Percentiles rank a stretch among this genome's conserved stretches.
Evolutionary conservation across 2,113 vertebrate genomes (phyloP).

Genomic region (Pelobates fuscus): DNA sequence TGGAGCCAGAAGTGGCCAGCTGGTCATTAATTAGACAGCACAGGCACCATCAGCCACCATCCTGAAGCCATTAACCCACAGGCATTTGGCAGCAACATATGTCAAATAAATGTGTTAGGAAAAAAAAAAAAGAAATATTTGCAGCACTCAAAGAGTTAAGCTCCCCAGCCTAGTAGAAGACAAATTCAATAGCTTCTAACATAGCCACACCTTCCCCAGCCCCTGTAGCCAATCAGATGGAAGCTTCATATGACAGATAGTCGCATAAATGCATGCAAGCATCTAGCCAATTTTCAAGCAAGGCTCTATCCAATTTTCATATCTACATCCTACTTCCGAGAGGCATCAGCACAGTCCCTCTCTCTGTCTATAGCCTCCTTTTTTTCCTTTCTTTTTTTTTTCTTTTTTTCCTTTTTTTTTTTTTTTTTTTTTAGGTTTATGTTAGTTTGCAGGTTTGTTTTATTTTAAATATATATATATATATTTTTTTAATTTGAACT

Average conservation of each 20-base stretch:
- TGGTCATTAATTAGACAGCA: slow-evolving; percentile 78
- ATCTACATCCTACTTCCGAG: slow-evolving; percentile 71
- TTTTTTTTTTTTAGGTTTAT: slow-evolving; percentile 68
- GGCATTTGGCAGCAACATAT: slow-evolving; percentile 17
- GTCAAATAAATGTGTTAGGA: slow-evolving; percentile 3
- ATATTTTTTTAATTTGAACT: too few species aligned
- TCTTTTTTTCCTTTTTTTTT: slow-evolving; percentile 58
- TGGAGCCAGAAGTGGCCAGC: slow-evolving; percentile 60
- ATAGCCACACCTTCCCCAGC: slow-evolving; percentile 73
- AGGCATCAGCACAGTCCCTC: slow-evolving; percentile 63
- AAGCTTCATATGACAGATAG: slow-evolving; percentile 77
- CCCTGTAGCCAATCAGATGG: slow-evolving; percentile 82
- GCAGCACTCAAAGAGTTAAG: slow-evolving; percentile 81
- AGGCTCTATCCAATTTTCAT: slow-evolving; percentile 72
- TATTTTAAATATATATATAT: neutral
- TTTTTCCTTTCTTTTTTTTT: slow-evolving; percentile 50
- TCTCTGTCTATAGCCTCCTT: slow-evolving; percentile 58
- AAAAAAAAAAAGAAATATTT: slow-evolving; percentile 46
- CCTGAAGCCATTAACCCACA: slow-evolving; percentile 43
- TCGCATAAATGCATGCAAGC: slow-evolving; percentile 78
- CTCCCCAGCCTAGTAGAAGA: slow-evolving; percentile 80
- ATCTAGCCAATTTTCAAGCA: slow-evolving; percentile 74
- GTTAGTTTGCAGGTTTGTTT: too few species aligned
- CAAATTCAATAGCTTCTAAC: slow-evolving; percentile 85
- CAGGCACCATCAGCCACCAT: slow-evolving; percentile 79